These are phyloP conservation scores for Meiosimyza platycephala DNA, from an alignment of 2,888 invertebrate genomes.

Conservation along the genomic window DNA sequence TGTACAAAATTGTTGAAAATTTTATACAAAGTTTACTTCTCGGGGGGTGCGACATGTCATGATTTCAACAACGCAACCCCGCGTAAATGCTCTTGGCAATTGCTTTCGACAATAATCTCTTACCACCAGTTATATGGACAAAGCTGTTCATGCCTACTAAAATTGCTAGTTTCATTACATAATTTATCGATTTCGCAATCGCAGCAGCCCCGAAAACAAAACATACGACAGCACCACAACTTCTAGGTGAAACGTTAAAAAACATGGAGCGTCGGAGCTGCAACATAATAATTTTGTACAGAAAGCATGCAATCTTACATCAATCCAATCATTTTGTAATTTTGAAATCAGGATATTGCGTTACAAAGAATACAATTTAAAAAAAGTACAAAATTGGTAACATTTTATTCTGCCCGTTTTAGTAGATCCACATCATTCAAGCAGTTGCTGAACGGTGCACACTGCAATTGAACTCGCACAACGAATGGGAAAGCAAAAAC, in stretches of 20 bases:
- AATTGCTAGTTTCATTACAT: slow-evolving; percentile 34
- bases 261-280: not conserved
- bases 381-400: slow-evolving; percentile 7
- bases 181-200: slow-evolving; percentile 33
- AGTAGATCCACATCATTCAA: slow-evolving; percentile 1
- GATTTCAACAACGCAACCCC: too few relatives aligned
- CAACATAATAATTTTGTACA: slow-evolving; percentile 15
- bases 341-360: slow-evolving; percentile 36
- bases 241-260: slow-evolving; percentile 29
- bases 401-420: slow-evolving; percentile 4
- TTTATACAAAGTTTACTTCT: too few relatives aligned
- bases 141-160: not conserved
- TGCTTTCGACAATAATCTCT: too few relatives aligned
- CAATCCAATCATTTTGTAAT: slow-evolving; percentile 38
- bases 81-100: too few relatives aligned
- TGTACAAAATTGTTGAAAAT: too few relatives aligned
- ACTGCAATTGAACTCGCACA: not conserved
- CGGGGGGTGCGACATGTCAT: too few relatives aligned
- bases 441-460: not conserved
- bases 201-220: slow-evolving; percentile 15
- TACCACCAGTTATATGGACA: too few relatives aligned
- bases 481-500: slow-evolving; percentile 41
- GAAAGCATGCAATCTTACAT: slow-evolving; percentile 39
- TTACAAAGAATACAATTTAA: not conserved
- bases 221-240: slow-evolving; percentile 8